Evolutionary conservation across 2,888 invertebrate species (phyloP).

Genomic region (Acleris holmiana): DNA sequence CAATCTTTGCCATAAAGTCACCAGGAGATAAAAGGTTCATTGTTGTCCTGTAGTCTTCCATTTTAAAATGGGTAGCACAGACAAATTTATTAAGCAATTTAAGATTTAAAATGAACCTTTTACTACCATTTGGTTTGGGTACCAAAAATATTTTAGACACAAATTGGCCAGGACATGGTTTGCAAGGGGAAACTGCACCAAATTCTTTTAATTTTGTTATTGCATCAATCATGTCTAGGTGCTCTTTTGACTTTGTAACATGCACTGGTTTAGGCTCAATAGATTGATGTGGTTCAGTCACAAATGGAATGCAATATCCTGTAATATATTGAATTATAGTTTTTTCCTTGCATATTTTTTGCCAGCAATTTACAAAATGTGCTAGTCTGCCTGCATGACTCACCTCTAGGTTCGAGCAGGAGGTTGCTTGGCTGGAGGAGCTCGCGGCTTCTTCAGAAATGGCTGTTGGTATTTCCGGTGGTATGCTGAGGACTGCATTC

Average conservation of each 20-base stretch:
- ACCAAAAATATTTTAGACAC: constrained; percentile 41
- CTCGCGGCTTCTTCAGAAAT: no score
- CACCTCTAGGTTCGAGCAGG: no score
- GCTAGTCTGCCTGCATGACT: no score
- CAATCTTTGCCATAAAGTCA: constrained; percentile 41
- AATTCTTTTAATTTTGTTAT: constrained; percentile 40
- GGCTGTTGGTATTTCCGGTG: no score
- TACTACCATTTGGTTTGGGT: constrained; percentile 34
- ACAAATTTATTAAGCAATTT: constrained; percentile 43
- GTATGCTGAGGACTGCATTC: no score
- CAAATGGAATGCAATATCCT: no score
- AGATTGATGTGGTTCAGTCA: no score
- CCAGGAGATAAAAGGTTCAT: constrained; percentile 31
- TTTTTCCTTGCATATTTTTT: no score
- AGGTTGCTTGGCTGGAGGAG: no score
- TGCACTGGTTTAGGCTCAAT: no score
- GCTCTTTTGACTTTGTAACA: constrained; percentile 1
- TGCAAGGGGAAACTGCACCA: constrained; percentile 39
- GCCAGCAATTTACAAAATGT: no score
- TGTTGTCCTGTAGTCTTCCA: constrained; percentile 44
- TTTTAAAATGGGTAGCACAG: constrained; percentile 41
- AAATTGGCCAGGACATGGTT: constrained; percentile 33
- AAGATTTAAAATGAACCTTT: constrained; percentile 38
- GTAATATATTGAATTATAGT: no score
- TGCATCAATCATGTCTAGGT: constrained; percentile 24